phyloP scores from a whole-genome alignment of 1,140 invertebrate species.

The Pogonus chalceus region DNA sequence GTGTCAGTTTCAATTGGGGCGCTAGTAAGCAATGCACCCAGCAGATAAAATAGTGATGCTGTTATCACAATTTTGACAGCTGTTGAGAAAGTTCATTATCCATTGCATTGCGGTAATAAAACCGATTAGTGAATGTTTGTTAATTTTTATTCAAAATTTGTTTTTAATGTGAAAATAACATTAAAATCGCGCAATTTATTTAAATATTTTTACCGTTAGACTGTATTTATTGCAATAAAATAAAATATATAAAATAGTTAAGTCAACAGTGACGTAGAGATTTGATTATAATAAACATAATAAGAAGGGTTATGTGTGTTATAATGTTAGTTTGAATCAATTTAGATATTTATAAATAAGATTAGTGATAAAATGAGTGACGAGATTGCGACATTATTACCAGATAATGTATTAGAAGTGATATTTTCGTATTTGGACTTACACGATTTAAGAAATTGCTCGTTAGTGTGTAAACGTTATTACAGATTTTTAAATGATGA shows the following conservation, averaged over 20 bases:
- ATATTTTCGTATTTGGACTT: slow-evolving; percentile 90
- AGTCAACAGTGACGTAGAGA: neutral
- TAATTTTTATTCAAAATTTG: no score
- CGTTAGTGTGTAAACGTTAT: slow-evolving; percentile 91
- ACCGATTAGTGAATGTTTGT: no score
- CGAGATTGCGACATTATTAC: slow-evolving; percentile 33
- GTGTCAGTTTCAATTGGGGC: no score
- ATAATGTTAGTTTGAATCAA: neutral
- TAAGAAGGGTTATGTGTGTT: slow-evolving; percentile 2
- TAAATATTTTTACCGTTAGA: no score
- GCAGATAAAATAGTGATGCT: no score
- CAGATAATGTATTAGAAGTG: slow-evolving; percentile 78
- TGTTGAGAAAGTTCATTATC: no score
- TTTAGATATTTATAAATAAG: neutral
- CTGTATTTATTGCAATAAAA: neutral
- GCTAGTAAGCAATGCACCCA: no score
- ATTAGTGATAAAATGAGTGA: slow-evolving; percentile 25
- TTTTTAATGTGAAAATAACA: no score
- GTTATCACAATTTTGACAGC: no score
- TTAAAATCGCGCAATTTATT: no score
- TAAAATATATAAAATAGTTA: neutral
- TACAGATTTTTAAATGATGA: slow-evolving; percentile 83
- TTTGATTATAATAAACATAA: slow-evolving; percentile 2
- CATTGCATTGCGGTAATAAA: no score
- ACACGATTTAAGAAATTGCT: slow-evolving; percentile 76